Conservation (phyloP, 2,113 vertebrate species). For the Tragelaphus scriptus region DNA sequence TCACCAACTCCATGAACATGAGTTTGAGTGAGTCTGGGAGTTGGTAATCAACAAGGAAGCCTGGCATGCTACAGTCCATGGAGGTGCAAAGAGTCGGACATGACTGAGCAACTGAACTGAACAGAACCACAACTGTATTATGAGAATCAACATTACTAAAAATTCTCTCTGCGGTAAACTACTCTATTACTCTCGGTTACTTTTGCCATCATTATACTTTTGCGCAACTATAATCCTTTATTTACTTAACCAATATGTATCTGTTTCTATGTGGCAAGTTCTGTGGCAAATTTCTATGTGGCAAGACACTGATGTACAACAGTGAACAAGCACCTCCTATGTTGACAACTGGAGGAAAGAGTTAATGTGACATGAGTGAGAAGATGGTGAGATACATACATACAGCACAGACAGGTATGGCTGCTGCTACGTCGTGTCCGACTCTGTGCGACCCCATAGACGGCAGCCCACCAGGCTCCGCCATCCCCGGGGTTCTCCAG, state of each 20-base stretch:
- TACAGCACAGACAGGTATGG: not conserved
- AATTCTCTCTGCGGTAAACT: not conserved
- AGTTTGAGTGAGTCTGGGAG: rapidly evolving
- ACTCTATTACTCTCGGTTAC: not conserved
- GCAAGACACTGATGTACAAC: not conserved
- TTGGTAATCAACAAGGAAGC: not conserved
- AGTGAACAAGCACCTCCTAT: not conserved
- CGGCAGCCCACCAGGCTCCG: too few relatives aligned
- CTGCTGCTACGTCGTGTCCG: too few relatives aligned
- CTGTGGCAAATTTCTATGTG: not conserved
- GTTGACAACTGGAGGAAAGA: not conserved
- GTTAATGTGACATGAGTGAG: not conserved
- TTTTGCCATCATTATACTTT: not conserved
- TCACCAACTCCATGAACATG: not conserved
- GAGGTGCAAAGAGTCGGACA: not conserved
- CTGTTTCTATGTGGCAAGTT: not conserved
- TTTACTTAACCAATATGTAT: not conserved
- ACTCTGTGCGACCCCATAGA: too few relatives aligned
- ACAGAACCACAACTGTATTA: not conserved
- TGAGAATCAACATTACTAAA: not conserved
- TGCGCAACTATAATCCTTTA: not conserved
- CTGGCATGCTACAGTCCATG: not conserved
- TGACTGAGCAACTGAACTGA: not conserved
- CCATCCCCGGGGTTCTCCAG: too few relatives aligned
- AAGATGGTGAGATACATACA: not conserved